phyloP scores from a whole-genome alignment of 2,113 vertebrate genomes.

The Odobenus rosmarus region DNA sequence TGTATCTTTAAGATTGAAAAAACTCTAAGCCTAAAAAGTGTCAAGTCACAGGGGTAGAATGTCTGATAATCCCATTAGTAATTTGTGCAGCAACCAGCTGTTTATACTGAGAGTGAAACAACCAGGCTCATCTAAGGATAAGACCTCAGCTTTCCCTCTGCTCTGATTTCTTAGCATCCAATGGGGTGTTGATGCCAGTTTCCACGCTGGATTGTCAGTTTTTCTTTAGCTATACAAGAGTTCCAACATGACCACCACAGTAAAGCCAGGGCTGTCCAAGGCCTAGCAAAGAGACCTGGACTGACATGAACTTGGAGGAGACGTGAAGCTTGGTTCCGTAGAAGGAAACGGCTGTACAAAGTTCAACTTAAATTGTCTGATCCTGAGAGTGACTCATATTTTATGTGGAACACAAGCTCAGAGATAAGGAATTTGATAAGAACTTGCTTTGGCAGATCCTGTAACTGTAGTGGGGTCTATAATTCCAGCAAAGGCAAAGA shows the following conservation, averaged over 20 bases:
- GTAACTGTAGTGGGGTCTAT: constrained; percentile 75
- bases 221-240: neutral
- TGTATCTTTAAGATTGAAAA: neutral
- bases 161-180: neutral
- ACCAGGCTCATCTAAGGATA: neutral
- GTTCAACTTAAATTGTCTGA: constrained; percentile 52
- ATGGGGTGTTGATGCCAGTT: neutral
- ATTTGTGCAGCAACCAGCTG: neutral
- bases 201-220: neutral
- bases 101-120: neutral
- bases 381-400: constrained; percentile 71
- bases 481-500: constrained; percentile 76
- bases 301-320: neutral
- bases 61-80: neutral
- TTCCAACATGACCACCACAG: neutral
- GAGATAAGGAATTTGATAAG: constrained; percentile 82
- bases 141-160: neutral
- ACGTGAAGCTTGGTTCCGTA: neutral
- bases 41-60: neutral
- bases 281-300: neutral
- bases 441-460: constrained; percentile 71
- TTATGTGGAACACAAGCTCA: constrained; percentile 72
- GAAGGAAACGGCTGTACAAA: neutral
- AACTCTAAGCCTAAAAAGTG: neutral
- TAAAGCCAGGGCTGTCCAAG: constrained; percentile 23